Base-by-base conservation (phyloP, 92 coral and sea anemone species). In the Zoanthus sociatus region DNA sequence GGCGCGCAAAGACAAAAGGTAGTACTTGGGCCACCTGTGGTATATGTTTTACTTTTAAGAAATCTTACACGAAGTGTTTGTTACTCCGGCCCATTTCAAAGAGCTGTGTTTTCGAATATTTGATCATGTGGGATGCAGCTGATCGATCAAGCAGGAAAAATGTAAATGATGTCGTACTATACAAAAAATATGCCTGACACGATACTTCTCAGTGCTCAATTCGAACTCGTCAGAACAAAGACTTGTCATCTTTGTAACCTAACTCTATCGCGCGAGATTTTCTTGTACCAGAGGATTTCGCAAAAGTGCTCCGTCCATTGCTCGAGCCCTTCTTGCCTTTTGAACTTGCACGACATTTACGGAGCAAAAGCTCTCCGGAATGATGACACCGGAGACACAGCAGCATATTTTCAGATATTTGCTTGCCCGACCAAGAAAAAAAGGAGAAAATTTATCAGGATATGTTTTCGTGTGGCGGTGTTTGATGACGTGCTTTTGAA, bases 341-440 rank as follows among this genome's bases (percentile, higher is more conserved):
- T 84, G 15, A 77, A 88, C 16, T 48, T 92, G 14, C 77, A 64
- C 54, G 98, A 94, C 73, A 79, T 94, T 51, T 94, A 93, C 66
- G 96, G 98, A 37, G 98, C 93, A 7, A 91, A 93, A 78, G 92
- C 87, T 9, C 94, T 91, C 48, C 86, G 72, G 18, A 94, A 94
- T 20, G 82, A 89, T 9, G 47, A 45, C 30, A 77, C 79, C 0
- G 92, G 68, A 37, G 94, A 93, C 64, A 64, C 50, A 12, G 86
- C 89, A 75, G 93, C 93, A 10, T 94, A 94, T 90, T 84, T 94
- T 64, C 93, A 93, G 64, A 78, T 94, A 20, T 94, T 84, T 86
- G 78, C 90, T 8, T 94, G 98, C 71, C 96, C 94, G 6, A 5
- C 87, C 58, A 86, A 89, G 78, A 87, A 83, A 82, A 86, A 92